Percentiles rank a stretch among this genome's conserved stretches.
Conservation (phyloP, 1,140 invertebrate genomes). For the Nasonia vitripennis region DNA sequence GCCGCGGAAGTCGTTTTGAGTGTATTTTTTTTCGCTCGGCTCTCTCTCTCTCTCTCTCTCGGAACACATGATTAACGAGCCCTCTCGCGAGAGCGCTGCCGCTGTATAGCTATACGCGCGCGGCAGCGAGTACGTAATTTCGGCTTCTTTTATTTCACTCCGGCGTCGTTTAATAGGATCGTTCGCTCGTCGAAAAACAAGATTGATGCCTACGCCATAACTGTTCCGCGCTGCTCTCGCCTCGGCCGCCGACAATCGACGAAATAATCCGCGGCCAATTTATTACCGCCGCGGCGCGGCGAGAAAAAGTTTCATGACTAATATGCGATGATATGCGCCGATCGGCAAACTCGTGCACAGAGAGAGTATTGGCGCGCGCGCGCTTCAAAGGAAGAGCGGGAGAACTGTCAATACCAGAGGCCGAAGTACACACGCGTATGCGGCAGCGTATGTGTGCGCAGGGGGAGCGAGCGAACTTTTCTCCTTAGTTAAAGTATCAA, state of each 20-base stretch:
- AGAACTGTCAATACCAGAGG: slow-evolving; percentile 22
- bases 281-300: not conserved
- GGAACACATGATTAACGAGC: slow-evolving; percentile 35
- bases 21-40: slow-evolving; percentile 38
- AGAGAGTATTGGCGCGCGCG: not conserved
- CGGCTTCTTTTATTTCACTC: slow-evolving; percentile 13
- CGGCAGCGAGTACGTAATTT: not conserved
- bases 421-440: not conserved
- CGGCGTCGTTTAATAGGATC: not conserved
- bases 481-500: slow-evolving; percentile 68
- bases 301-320: slow-evolving; percentile 16
- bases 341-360: not conserved
- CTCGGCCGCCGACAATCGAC: not conserved
- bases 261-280: slow-evolving; percentile 1
- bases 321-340: slow-evolving; percentile 15
- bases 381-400: not conserved
- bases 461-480: slow-evolving; percentile 59
- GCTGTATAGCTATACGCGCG: no score
- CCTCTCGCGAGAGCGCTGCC: not conserved
- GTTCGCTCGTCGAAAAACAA: not conserved
- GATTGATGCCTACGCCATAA: not conserved
- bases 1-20: slow-evolving; percentile 7
- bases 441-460: not conserved
- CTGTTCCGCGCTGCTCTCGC: not conserved
- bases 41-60: not conserved